Evolutionary conservation across 2,797 vertebrate genomes (phyloP).

Genomic region (Hydrolagus colliei): DNA sequence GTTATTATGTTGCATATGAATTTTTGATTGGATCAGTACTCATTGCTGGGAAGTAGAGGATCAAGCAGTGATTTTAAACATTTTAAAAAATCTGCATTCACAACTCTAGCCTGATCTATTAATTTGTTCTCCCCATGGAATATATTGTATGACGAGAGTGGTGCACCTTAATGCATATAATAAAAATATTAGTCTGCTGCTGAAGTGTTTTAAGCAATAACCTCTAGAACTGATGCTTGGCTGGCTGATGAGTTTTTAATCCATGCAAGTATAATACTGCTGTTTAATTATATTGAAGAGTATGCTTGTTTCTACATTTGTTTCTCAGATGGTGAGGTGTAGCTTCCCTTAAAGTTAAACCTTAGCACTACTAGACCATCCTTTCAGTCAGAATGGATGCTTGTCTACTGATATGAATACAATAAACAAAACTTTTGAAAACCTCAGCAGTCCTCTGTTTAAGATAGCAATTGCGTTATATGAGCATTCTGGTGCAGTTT

Average conservation of each 20-base stretch:
- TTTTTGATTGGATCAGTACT: background rate
- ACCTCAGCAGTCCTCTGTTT: background rate
- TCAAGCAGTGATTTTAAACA: background rate
- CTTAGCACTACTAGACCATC: background rate
- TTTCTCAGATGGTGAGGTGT: background rate
- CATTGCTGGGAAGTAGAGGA: background rate
- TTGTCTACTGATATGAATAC: background rate
- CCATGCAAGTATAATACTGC: background rate
- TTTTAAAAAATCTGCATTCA: background rate
- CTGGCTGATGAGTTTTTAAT: background rate
- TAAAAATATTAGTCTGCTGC: background rate
- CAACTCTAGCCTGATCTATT: background rate
- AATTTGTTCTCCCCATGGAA: too few relatives aligned
- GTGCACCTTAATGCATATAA: background rate
- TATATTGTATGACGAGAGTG: background rate
- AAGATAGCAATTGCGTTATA: background rate
- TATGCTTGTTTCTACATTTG: background rate
- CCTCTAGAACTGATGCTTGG: background rate
- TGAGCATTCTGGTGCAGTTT: background rate
- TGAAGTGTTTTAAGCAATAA: background rate
- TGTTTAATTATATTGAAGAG: background rate
- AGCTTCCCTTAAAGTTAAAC: too few relatives aligned
- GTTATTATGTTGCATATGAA: background rate
- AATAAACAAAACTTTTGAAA: slow-evolving; percentile 1
- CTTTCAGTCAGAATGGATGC: background rate